Percentiles rank a stretch among this genome's conserved stretches.
These are phyloP conservation scores for Athetis lepigone DNA, from an alignment of 2,888 invertebrate species.

Conservation along the genomic window DNA sequence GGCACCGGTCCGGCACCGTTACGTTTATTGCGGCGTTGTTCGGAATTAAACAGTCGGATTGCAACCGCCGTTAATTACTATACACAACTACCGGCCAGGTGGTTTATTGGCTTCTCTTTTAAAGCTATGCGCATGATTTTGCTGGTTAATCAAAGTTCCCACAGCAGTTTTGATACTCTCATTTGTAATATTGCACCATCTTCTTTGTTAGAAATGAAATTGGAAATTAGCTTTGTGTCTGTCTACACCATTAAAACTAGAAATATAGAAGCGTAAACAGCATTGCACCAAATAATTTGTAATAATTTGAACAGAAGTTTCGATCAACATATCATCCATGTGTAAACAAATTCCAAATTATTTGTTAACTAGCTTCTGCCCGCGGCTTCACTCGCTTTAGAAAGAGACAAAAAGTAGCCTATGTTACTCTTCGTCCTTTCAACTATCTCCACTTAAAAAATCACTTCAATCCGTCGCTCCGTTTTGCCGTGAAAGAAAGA, in stretches of 20 bases:
- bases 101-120: conserved; percentile 83
- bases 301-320: not conserved
- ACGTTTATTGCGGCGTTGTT: conserved; percentile 86
- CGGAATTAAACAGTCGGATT: conserved; percentile 87
- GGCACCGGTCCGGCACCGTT: conserved; percentile 75
- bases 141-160: conserved; percentile 60
- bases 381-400: too few species aligned
- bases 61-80: conserved; percentile 87
- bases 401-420: too few species aligned
- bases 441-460: not conserved
- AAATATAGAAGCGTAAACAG: not conserved
- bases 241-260: not conserved
- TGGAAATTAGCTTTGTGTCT: conserved; percentile 16
- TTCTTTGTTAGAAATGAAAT: conserved; percentile 25
- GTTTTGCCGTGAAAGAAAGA: too few species aligned
- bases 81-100: conserved; percentile 80
- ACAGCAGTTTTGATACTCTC: conserved; percentile 31
- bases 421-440: too few species aligned
- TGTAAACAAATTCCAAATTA: not conserved
- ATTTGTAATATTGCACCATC: conserved; percentile 9
- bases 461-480: too few species aligned
- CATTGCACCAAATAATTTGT: not conserved
- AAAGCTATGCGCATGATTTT: conserved; percentile 73
- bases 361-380: conserved; percentile 9
- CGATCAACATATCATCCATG: not conserved